Evolutionary conservation across 2,888 invertebrate genomes (phyloP).

Genomic region (Diogma glabrata): DNA sequence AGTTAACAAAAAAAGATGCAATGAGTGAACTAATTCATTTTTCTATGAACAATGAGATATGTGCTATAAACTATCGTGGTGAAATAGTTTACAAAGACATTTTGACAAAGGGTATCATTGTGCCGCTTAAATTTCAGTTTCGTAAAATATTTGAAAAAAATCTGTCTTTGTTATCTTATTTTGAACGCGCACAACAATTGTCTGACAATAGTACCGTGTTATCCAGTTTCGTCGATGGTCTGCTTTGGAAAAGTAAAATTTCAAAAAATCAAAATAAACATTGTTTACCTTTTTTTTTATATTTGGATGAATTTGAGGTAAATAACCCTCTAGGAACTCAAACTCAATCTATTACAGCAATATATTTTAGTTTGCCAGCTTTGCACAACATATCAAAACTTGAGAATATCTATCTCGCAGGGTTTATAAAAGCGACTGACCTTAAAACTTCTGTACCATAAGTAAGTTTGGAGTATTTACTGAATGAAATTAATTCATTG

Average conservation of each 20-base stretch:
- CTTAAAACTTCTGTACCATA: constrained; percentile 15
- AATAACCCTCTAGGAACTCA: constrained; percentile 14
- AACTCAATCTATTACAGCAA: constrained; percentile 11
- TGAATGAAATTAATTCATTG: constrained; percentile 20
- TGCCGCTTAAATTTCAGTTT: background rate
- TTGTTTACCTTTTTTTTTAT: constrained; percentile 5
- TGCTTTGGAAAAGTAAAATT: background rate
- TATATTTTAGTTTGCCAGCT: constrained; percentile 12
- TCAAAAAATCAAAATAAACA: background rate
- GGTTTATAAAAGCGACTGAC: background rate
- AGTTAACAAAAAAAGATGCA: too few species aligned
- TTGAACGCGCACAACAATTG: too few species aligned
- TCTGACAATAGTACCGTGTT: too few species aligned
- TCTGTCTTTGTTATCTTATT: too few species aligned
- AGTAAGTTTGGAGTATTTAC: constrained; percentile 20
- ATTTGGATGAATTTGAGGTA: constrained; percentile 11
- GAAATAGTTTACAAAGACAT: background rate
- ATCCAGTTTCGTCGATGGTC: background rate
- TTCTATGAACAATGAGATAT: background rate
- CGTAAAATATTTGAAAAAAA: background rate
- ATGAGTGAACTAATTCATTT: background rate
- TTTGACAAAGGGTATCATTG: background rate
- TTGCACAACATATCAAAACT: background rate
- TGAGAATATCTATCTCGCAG: background rate
- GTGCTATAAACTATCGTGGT: background rate